Evolutionary conservation across 2,888 invertebrate genomes (phyloP), one percentile per base, ranked within the genome.

Genomic region (Bursaphelenchus okinawaensis): DNA sequence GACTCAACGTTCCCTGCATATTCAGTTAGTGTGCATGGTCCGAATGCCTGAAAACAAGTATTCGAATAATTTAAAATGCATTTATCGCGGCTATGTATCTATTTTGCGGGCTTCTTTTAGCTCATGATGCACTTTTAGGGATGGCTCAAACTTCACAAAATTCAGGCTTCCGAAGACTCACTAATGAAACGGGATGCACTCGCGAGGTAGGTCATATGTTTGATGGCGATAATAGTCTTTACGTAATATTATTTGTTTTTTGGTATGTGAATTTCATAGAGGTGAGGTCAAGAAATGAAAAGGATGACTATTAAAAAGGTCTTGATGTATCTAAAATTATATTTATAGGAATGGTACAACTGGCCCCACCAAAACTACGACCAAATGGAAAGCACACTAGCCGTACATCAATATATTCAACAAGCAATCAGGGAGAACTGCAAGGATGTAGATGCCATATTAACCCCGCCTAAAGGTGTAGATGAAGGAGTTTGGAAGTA

Each of bases 321-420:
- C n/a, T n/a, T n/a, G n/a, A n/a, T n/a, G n/a, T n/a, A n/a, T n/a
- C n/a, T n/a, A n/a, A n/a, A 59, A 29, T 31, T 27, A 50, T 29
- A 56, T 4, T 61, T 19, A n/a, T 51, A 93, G 93, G 92, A 94
- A 82, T 98, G 94, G 86, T 91, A 92, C 83, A 90, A 90, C 73
- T 98, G 98, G 98, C 92, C 93, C 40, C 63, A 73, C 23, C 92
- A 95, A 85, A 90, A 91, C 0, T 93, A 96, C 83, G 96, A 98
- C 84, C 95, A 98, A 86, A 98, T 98, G 96, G 96, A 98, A 84
- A 95, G 93, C 83, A 95, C 95, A 23, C 86, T 98, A 66, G 95
- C 94, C 75, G 95, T 98, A 59, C 98, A 96, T 83, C 96, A 96
- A 84, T 96, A 92, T 83, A 96, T 98, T 82, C 98, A 98, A 84